phyloP scores from a whole-genome alignment of 2,888 invertebrate genomes.

The Drosophila pseudotakahashii region DNA sequence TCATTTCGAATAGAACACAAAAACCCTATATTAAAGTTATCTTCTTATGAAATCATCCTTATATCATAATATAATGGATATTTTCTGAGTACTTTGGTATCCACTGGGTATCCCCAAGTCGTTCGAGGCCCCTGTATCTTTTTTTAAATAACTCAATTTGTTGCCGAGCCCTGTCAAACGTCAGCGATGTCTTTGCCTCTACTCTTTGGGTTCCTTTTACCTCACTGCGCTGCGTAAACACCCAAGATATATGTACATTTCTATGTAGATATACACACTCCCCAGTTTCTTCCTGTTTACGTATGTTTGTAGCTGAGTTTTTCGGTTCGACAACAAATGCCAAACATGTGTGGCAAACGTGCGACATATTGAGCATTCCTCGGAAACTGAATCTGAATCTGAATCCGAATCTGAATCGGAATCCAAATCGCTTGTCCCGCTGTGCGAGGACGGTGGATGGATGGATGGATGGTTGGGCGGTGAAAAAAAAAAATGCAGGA shows the following conservation, averaged over 20 bases:
- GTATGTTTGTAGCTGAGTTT: conserved; percentile 20
- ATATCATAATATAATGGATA: no score
- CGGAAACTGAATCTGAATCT: conserved; percentile 24
- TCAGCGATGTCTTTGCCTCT: conserved; percentile 7
- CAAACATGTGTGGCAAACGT: conserved; percentile 66
- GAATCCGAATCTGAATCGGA: conserved; percentile 15
- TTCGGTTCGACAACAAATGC: conserved; percentile 58
- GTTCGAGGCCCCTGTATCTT: conserved; percentile 1
- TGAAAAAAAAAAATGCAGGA: no score
- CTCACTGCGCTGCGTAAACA: conserved; percentile 34
- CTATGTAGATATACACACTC: conserved; percentile 1
- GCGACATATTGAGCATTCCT: conserved; percentile 49
- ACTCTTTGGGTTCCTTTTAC: conserved; percentile 28
- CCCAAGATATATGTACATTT: neutral
- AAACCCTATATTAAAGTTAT: no score
- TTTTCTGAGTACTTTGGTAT: neutral
- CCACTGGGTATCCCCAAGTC: conserved; percentile 6
- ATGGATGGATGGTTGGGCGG: no score
- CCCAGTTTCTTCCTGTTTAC: conserved; percentile 41
- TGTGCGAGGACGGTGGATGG: neutral
- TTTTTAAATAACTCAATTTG: conserved; percentile 40
- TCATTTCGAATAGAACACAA: no score
- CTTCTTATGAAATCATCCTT: no score
- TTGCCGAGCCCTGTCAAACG: conserved; percentile 36
- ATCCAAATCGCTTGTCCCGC: conserved; percentile 21